Conservation (phyloP, 1,140 invertebrate genomes). For the Anagrus nilaparvatae region DNA sequence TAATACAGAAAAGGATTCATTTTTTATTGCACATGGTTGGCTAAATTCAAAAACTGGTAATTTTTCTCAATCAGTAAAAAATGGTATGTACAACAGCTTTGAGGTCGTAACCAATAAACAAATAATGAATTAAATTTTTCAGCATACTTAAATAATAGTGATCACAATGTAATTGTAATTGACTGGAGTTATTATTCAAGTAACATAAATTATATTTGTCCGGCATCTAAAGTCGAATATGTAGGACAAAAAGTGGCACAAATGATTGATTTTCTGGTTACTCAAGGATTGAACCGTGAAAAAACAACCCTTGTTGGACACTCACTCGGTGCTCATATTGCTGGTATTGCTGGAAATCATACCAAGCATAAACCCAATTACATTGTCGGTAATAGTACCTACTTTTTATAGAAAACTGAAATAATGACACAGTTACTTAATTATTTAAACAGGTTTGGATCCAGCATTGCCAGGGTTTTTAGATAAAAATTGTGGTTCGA, state of each 20-base stretch:
- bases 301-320: conserved; percentile 43
- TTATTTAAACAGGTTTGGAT: conserved; percentile 41
- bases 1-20: conserved; percentile 27
- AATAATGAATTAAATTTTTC: too few species aligned
- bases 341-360: conserved; percentile 27
- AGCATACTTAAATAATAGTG: conserved; percentile 45
- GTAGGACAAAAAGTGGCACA: conserved; percentile 47
- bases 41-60: conserved; percentile 25
- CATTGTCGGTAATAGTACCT: conserved; percentile 28
- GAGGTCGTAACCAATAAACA: background rate
- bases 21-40: conserved; percentile 45
- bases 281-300: conserved; percentile 37
- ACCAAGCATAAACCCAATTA: conserved; percentile 13
- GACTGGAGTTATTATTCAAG: conserved; percentile 48
- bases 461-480: conserved; percentile 47
- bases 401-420: too few species aligned
- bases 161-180: conserved; percentile 52
- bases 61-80: conserved; percentile 27
- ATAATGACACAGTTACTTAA: background rate
- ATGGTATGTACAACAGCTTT: too few species aligned
- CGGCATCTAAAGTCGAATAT: conserved; percentile 40
- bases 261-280: conserved; percentile 45
- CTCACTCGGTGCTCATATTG: conserved; percentile 39
- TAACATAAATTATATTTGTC: conserved; percentile 32
- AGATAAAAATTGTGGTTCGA: conserved; percentile 39